These are phyloP conservation scores for Ascaphus truei DNA, from an alignment of 2,113 vertebrate genomes.

Conservation along the genomic window DNA sequence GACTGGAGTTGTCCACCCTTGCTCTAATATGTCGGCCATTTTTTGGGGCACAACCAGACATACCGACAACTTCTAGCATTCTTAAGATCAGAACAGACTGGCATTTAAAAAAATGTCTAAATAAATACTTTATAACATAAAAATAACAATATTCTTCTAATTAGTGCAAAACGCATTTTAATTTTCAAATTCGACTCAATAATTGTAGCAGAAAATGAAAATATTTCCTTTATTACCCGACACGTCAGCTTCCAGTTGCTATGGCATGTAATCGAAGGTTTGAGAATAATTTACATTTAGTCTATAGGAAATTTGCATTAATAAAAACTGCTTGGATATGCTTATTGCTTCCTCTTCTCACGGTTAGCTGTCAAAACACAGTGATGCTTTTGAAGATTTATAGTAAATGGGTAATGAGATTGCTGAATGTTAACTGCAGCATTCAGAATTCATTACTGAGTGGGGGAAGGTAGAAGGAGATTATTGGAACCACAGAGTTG, in stretches of 20 bases:
- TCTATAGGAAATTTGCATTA: conserved; percentile 56
- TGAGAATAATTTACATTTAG: conserved; percentile 55
- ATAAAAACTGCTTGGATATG: conserved; percentile 54
- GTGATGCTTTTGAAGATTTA: conserved; percentile 61
- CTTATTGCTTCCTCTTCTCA: conserved; percentile 48
- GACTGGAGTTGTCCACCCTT: too few relatives aligned
- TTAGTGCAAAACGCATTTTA: conserved; percentile 4
- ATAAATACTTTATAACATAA: too few relatives aligned
- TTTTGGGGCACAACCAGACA: too few relatives aligned
- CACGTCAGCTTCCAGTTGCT: conserved; percentile 17
- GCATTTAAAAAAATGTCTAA: too few relatives aligned
- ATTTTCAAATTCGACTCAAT: conserved; percentile 18
- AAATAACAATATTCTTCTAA: not conserved
- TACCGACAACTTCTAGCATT: too few relatives aligned
- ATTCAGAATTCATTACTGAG: conserved; percentile 53
- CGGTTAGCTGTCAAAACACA: conserved; percentile 59
- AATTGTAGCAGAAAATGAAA: conserved; percentile 4
- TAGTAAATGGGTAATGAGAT: conserved; percentile 57
- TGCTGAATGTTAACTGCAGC: conserved; percentile 54
- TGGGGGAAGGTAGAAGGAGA: conserved; percentile 39
- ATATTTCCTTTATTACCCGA: conserved; percentile 14
- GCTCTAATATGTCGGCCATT: too few relatives aligned
- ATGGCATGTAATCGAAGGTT: conserved; percentile 37
- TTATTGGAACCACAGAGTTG: conserved; percentile 28
- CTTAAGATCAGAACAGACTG: too few relatives aligned